phyloP scores from a whole-genome alignment of 2,888 invertebrate genomes.

The Torymus auratus region DNA sequence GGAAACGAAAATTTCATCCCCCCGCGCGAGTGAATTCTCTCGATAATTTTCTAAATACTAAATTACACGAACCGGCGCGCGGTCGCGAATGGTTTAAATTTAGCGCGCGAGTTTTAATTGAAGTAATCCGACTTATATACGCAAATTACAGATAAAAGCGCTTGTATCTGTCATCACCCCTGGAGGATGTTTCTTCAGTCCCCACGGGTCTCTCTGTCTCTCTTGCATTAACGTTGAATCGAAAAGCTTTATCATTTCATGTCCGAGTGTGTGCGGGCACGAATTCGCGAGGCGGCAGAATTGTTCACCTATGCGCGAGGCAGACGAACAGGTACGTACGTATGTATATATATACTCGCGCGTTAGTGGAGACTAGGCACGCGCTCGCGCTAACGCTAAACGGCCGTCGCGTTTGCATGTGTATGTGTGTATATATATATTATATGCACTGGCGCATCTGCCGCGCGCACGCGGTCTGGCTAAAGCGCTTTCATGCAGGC shows the following conservation, averaged over 20 bases:
- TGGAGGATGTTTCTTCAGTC: conserved; percentile 10
- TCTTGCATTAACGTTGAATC: conserved; percentile 38
- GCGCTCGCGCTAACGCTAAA: conserved; percentile 20
- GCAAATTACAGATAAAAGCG: conserved; percentile 15
- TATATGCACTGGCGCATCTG: background rate
- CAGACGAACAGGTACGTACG: too few relatives aligned
- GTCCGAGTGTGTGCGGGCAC: conserved; percentile 8
- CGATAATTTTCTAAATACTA: too few relatives aligned
- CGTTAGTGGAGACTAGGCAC: conserved; percentile 7
- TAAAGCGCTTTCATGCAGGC: conserved; percentile 39
- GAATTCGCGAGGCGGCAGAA: conserved; percentile 26
- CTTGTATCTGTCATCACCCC: background rate
- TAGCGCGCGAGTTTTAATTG: background rate
- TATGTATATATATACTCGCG: too few relatives aligned
- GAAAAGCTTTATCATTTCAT: conserved; percentile 52
- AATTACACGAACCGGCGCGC: background rate
- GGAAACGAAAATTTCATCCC: too few relatives aligned
- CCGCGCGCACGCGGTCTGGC: conserved; percentile 1
- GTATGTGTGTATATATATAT: background rate
- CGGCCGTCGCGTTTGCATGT: background rate
- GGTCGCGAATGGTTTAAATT: background rate
- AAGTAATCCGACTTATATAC: background rate
- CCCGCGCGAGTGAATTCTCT: too few relatives aligned
- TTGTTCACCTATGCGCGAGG: background rate
- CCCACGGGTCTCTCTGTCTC: too few relatives aligned